Evolutionary conservation across 2,797 vertebrate genomes (phyloP).

Genomic region (Crypturellus tataupa): DNA sequence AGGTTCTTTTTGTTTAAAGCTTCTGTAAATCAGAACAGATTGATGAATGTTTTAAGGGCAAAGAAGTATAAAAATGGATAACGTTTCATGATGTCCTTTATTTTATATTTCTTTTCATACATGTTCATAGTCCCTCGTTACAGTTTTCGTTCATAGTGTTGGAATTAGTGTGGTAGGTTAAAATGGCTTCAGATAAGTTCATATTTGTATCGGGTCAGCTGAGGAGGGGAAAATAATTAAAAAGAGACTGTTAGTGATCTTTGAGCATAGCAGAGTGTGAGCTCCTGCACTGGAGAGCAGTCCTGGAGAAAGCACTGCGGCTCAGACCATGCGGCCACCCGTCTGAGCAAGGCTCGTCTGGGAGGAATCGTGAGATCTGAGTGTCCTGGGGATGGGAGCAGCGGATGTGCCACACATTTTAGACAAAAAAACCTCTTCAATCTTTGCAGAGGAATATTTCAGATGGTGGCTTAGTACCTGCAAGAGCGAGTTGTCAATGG

Average conservation of each 20-base stretch:
- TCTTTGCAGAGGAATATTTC: neutral
- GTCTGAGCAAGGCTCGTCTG: neutral
- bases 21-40: neutral
- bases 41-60: neutral
- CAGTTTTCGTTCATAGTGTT: neutral
- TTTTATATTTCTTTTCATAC: neutral
- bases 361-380: neutral
- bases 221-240: neutral
- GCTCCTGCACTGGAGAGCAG: neutral
- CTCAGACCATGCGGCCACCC: neutral
- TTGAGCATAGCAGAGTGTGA: neutral
- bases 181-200: neutral
- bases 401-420: neutral
- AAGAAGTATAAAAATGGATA: neutral
- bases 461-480: neutral
- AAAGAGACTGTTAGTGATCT: no score
- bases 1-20: neutral
- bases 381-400: neutral
- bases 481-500: neutral
- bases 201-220: neutral
- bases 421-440: no score
- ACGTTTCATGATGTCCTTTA: neutral
- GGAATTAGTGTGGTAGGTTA: neutral
- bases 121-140: neutral
- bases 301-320: neutral